A percentile compares a stretch with the other conserved stretches of the same genome.
These are phyloP conservation scores for Monarcha castaneiventris DNA, from an alignment of 2,113 vertebrate genomes.

Conservation along the genomic window DNA sequence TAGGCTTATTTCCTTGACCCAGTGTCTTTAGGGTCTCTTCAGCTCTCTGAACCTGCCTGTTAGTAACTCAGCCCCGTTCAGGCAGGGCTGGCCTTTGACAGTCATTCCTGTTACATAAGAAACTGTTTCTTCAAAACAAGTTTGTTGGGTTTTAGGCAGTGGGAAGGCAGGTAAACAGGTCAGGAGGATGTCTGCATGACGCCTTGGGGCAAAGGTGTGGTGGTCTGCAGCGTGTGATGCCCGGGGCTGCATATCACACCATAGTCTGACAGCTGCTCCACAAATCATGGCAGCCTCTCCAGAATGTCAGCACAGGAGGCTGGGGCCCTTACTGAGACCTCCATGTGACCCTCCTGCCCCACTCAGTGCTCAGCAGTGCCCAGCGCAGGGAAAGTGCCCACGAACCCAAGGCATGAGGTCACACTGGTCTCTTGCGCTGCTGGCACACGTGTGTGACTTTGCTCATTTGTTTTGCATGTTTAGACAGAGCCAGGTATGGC, in stretches of 20 bases:
- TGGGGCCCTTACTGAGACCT: rapidly evolving
- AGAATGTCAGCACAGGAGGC: rapidly evolving
- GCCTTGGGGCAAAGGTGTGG: rapidly evolving
- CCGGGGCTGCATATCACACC: neutral
- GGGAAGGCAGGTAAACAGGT: neutral
- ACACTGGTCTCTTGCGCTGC: rapidly evolving
- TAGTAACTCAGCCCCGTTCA: neutral
- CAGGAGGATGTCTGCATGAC: neutral
- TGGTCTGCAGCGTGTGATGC: neutral
- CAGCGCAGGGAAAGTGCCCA: neutral
- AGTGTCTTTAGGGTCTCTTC: neutral
- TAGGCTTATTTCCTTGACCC: neutral
- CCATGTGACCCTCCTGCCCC: rapidly evolving
- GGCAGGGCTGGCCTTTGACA: neutral
- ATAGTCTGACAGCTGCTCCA: neutral
- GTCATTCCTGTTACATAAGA: neutral
- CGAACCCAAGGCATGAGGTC: rapidly evolving
- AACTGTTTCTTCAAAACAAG: neutral
- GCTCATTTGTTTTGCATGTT: neutral
- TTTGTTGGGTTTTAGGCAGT: neutral
- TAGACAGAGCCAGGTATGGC: neutral
- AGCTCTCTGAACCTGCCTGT: neutral
- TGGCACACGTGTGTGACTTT: neutral
- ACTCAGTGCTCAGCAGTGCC: neutral
- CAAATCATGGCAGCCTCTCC: neutral